Percentiles rank a stretch among this genome's conserved stretches.
Evolutionary conservation across 2,797 vertebrate species (phyloP).

Genomic region (Pantherophis vulpinus): DNA sequence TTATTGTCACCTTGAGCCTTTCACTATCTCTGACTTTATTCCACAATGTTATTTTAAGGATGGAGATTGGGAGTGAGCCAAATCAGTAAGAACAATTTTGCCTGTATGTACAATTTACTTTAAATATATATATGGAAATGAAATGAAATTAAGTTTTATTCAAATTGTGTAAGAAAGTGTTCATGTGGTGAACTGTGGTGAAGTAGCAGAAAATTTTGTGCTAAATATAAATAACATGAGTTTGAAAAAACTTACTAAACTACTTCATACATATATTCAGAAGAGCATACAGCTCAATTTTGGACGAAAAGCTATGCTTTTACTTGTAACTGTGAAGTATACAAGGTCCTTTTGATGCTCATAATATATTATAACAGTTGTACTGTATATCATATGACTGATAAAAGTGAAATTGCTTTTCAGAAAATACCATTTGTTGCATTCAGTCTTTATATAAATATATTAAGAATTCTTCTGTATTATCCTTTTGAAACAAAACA

Average conservation of each 20-base stretch:
- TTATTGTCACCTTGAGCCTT: neutral
- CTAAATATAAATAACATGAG: neutral
- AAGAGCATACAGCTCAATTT: neutral
- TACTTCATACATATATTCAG: neutral
- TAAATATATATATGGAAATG: neutral
- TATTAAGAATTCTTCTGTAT: neutral
- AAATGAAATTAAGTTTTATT: neutral
- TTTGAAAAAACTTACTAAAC: neutral
- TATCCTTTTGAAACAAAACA: neutral
- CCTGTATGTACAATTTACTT: neutral
- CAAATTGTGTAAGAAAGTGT: neutral
- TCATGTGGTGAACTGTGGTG: neutral
- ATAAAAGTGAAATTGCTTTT: neutral
- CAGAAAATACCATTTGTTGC: neutral
- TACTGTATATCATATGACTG: neutral
- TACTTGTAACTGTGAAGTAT: neutral
- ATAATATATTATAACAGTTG: neutral
- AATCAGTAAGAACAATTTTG: neutral
- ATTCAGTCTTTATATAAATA: neutral
- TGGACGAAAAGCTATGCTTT: neutral
- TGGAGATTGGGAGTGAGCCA: neutral
- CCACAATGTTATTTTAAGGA: neutral
- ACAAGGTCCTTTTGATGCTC: neutral
- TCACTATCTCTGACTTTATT: neutral
- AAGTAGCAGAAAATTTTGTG: conserved; percentile 18